These are phyloP conservation scores for Neostethus bicornis DNA, from an alignment of 2,797 vertebrate species.

Conservation along the genomic window DNA sequence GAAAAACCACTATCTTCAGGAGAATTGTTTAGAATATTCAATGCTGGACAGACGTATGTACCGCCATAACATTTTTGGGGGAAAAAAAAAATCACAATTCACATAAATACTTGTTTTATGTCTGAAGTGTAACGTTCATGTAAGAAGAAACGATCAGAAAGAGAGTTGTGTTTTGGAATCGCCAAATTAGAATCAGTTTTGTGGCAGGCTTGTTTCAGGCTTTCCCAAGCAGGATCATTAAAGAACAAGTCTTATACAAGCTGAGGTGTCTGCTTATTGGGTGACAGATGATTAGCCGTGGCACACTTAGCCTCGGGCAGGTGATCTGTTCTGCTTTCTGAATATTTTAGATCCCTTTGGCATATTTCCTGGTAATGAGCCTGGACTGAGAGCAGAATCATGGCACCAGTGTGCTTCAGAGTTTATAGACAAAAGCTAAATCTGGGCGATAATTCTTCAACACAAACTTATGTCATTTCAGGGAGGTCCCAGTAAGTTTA, in stretches of 20 bases:
- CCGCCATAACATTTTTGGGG: too few relatives aligned
- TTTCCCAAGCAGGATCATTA: conserved; percentile 24
- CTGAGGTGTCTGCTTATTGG: conserved; percentile 36
- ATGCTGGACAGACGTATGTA: too few relatives aligned
- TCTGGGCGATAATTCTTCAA: conserved; percentile 27
- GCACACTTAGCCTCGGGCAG: conserved; percentile 39
- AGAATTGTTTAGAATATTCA: too few relatives aligned
- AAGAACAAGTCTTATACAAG: conserved; percentile 24
- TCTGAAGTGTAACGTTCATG: background rate
- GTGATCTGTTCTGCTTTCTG: conserved; percentile 66
- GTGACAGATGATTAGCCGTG: conserved; percentile 51
- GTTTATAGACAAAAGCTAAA: conserved; percentile 12
- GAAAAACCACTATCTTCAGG: too few relatives aligned
- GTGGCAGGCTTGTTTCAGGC: background rate
- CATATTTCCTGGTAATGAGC: conserved; percentile 68
- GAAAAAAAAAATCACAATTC: background rate
- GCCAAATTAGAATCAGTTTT: background rate
- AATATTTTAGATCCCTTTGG: conserved; percentile 73
- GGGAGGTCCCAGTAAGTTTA: conserved; percentile 32
- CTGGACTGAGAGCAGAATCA: conserved; percentile 45
- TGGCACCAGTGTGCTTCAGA: conserved; percentile 30
- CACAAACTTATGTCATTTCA: conserved; percentile 43
- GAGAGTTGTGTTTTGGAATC: background rate
- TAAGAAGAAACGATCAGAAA: background rate
- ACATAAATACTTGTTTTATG: background rate